A percentile compares a stretch with the other conserved stretches of the same genome.
These are phyloP conservation scores for Conchocele bisecta DNA, from an alignment of 2,888 invertebrate genomes.

Conservation along the genomic window DNA sequence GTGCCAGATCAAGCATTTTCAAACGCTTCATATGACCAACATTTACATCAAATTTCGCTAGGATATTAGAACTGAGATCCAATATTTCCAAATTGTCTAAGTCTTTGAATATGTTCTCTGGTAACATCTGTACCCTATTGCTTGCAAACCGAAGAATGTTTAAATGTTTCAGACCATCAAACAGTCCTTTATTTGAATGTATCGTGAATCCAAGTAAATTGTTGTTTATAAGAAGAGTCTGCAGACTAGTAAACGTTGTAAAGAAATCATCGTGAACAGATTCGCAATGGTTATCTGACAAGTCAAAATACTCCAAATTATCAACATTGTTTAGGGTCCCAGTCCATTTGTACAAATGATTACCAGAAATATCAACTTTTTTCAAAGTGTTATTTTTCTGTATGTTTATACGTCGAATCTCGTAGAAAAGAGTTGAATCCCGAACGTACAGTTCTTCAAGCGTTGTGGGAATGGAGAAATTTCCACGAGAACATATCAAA, in stretches of 20 bases:
- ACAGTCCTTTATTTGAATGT: conserved; percentile 3
- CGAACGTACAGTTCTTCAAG: not conserved
- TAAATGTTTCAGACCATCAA: conserved; percentile 15
- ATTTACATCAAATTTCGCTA: too few relatives aligned
- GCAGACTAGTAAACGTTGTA: not conserved
- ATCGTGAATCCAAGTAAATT: conserved; percentile 36
- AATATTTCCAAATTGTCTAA: conserved; percentile 20
- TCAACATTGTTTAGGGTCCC: not conserved
- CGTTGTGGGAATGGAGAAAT: not conserved
- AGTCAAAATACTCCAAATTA: not conserved
- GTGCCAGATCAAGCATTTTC: conserved; percentile 18
- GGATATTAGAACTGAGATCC: too few relatives aligned
- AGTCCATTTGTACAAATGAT: not conserved
- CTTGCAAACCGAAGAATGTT: conserved; percentile 22
- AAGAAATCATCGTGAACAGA: conserved; percentile 8
- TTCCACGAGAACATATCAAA: not conserved
- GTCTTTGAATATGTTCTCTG: not conserved
- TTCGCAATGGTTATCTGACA: conserved; percentile 32
- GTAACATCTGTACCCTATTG: conserved; percentile 18
- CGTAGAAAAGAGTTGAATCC: not conserved
- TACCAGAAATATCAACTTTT: not conserved
- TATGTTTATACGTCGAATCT: too few relatives aligned
- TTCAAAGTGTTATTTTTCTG: too few relatives aligned
- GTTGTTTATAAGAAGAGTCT: conserved; percentile 15
- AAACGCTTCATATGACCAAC: conserved; percentile 25